phyloP scores from a whole-genome alignment of 1,140 invertebrate genomes.

The Brachionus paranguensis region DNA sequence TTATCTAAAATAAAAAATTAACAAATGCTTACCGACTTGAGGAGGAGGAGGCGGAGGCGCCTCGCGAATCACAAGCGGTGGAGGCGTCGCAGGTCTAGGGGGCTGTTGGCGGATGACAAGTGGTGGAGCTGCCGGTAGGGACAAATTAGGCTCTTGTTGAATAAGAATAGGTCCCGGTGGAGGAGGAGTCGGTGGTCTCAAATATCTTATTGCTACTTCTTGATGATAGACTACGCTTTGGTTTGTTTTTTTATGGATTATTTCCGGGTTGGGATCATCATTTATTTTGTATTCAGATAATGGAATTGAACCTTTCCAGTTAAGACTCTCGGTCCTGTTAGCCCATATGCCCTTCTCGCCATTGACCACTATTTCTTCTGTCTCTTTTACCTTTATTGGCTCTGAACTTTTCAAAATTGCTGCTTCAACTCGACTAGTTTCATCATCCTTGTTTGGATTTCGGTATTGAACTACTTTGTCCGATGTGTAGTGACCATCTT shows the following conservation, averaged over 20 bases:
- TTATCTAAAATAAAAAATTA: background rate
- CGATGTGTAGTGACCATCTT: background rate
- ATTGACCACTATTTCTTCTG: slow-evolving; percentile 14
- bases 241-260: slow-evolving; percentile 3
- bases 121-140: background rate
- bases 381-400: background rate
- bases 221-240: slow-evolving; percentile 11
- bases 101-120: slow-evolving; percentile 30
- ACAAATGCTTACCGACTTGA: background rate
- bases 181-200: slow-evolving; percentile 38
- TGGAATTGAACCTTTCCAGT: slow-evolving; percentile 17
- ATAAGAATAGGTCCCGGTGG: slow-evolving; percentile 34
- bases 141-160: background rate
- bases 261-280: slow-evolving; percentile 32
- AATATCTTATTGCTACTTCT: slow-evolving; percentile 38
- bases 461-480: background rate
- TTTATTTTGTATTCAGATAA: slow-evolving; percentile 32
- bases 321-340: slow-evolving; percentile 17
- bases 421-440: background rate
- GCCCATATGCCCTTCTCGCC: background rate
- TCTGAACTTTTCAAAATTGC: background rate
- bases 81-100: slow-evolving; percentile 16
- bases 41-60: slow-evolving; percentile 25
- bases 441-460: background rate
- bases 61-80: slow-evolving; percentile 37